Base-by-base conservation (phyloP, 2,113 vertebrate species). In the Procapra przewalskii region DNA sequence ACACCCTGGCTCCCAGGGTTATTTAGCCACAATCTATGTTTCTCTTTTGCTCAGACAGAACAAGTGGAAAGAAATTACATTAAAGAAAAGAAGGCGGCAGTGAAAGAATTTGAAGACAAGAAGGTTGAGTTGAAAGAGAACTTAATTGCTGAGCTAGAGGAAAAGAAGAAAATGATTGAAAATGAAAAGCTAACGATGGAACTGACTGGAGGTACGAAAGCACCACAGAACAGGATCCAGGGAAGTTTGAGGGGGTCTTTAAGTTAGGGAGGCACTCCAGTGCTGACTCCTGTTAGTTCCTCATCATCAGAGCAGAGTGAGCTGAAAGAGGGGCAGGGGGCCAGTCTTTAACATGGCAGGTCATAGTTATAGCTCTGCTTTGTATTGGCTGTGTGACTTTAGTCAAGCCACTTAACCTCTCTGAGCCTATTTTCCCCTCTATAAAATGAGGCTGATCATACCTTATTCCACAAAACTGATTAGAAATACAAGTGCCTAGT, bases 91-190 rank as follows among this genome's bases (percentile, higher is more conserved):
- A 99, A 99, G 97, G 99, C 99, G 2, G 99, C 99, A 0, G 99
- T 99, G 96, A 99, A 99, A 97, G 99, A 99, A 97, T 99, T 99
- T 98, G 99, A 99, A 90, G 99, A 99, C 98, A 99, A 99, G 98
- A 99, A 99, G 98, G 99, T 99, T 52, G 99, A 99, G 85, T 99
- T 99, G 93, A 99, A 99, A 98, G 99, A 99, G 98, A 99, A 99
- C 94, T 96, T 99, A 95, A 99, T 99, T 82, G 99, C 99, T 0
- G 99, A 99, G 97, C 98, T 99, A 95, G 99, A 99, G 98, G 99
- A 99, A 98, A 99, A 99, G 96, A 99, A 99, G 98, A 99, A 99
- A 98, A 99, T 99, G 99, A 99, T 99, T 9, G 99, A 99, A 98
- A 99, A 99, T 33, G 99, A 99, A 96, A 99, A 99, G 97, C 98